These are phyloP conservation scores for Tipula confusa DNA, from an alignment of 2,888 invertebrate genomes.

Conservation along the genomic window DNA sequence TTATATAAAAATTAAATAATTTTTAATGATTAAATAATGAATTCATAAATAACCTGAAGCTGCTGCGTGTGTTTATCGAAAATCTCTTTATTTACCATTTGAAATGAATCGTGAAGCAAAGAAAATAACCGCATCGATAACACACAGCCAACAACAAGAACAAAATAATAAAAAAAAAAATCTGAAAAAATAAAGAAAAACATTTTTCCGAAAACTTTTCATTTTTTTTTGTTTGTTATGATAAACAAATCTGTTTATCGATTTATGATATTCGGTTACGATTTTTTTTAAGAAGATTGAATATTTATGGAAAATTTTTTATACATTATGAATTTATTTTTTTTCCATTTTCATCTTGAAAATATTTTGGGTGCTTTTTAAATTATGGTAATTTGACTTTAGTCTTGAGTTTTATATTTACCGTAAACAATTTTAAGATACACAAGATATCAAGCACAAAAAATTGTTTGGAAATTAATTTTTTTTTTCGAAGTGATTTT, in stretches of 20 bases:
- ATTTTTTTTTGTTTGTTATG: neutral
- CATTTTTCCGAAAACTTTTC: neutral
- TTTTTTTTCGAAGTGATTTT: too few species aligned
- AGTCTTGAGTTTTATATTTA: neutral
- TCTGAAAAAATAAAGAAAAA: too few species aligned
- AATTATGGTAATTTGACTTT: constrained; percentile 3
- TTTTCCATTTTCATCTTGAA: neutral
- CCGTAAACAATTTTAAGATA: neutral
- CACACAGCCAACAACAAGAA: neutral
- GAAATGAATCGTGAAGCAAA: neutral
- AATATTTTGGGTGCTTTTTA: neutral
- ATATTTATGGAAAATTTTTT: neutral
- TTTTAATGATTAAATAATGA: neutral
- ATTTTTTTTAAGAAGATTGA: neutral
- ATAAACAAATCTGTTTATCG: constrained; percentile 20
- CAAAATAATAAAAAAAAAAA: neutral
- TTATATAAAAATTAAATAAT: neutral
- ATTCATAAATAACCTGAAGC: constrained; percentile 4
- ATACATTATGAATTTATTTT: neutral
- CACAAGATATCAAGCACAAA: too few species aligned
- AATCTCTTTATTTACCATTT: neutral
- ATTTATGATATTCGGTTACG: neutral
- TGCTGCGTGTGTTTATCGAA: neutral
- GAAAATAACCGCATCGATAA: neutral
- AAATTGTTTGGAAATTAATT: too few species aligned